These are phyloP conservation scores for Eupithecia exiguata DNA, from an alignment of 2,888 invertebrate genomes.

Conservation along the genomic window DNA sequence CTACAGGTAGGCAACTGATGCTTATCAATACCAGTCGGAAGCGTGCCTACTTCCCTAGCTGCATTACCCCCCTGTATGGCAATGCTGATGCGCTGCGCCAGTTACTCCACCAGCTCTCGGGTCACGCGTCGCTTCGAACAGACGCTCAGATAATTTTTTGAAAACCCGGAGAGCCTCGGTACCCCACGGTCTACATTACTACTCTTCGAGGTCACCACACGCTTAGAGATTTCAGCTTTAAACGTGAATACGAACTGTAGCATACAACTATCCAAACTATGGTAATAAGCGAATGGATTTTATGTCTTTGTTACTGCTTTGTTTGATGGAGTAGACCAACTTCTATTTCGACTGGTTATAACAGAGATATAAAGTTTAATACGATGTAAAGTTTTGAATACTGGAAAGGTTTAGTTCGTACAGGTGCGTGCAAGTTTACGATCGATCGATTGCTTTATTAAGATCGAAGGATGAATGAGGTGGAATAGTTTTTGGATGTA, in stretches of 20 bases:
- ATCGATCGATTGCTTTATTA: neutral
- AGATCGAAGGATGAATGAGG: neutral
- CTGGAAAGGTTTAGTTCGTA: neutral
- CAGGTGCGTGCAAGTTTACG: neutral
- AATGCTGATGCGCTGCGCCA: too few relatives aligned
- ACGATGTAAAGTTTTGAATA: conserved; percentile 2
- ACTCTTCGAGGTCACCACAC: conserved; percentile 26
- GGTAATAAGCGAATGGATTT: conserved; percentile 45
- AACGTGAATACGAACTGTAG: conserved; percentile 48
- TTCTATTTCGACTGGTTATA: conserved; percentile 9
- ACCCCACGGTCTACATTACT: too few relatives aligned
- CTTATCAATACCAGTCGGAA: too few relatives aligned
- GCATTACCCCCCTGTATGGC: too few relatives aligned
- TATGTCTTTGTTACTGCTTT: conserved; percentile 27
- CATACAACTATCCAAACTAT: conserved; percentile 51
- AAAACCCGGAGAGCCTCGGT: too few relatives aligned
- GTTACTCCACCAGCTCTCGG: too few relatives aligned
- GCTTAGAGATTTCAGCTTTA: conserved; percentile 32
- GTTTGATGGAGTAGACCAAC: conserved; percentile 21
- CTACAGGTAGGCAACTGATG: too few relatives aligned
- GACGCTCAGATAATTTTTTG: too few relatives aligned
- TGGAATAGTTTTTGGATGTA: neutral
- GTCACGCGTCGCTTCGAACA: too few relatives aligned
- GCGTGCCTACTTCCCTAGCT: too few relatives aligned
- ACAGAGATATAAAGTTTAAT: neutral